Percentiles rank a stretch among this genome's conserved stretches.
Conservation (phyloP, 2,113 vertebrate genomes). For the Paraplagusia blochii region DNA sequence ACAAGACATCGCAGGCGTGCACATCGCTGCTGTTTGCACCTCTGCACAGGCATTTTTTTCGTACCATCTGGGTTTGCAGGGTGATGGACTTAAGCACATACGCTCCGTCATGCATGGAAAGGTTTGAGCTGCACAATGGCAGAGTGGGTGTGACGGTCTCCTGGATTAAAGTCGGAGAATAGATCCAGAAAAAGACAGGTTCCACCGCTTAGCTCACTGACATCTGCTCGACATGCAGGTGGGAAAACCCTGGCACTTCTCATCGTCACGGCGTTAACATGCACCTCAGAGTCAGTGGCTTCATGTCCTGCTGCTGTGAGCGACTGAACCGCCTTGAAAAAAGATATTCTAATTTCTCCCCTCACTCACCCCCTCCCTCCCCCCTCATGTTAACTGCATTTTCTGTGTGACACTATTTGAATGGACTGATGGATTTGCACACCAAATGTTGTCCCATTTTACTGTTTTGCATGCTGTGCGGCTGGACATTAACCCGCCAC, state of each 20-base stretch:
- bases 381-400: constrained; percentile 39
- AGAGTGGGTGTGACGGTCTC: constrained; percentile 58
- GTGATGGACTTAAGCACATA: constrained; percentile 23
- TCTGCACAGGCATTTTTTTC: constrained; percentile 1
- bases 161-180: constrained; percentile 63
- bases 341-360: not conserved
- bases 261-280: not conserved
- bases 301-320: not conserved
- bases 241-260: constrained; percentile 12
- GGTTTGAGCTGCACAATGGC: constrained; percentile 52
- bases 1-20: not conserved
- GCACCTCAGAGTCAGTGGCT: not conserved
- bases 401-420: constrained; percentile 63
- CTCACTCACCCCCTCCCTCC: not conserved
- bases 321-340: constrained; percentile 6
- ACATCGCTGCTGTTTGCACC: not conserved
- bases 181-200: constrained; percentile 61
- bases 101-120: constrained; percentile 54
- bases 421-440: constrained; percentile 75
- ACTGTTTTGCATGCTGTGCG: constrained; percentile 72
- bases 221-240: constrained; percentile 3
- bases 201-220: constrained; percentile 34
- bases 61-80: not conserved
- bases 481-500: constrained; percentile 50
- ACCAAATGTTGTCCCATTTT: constrained; percentile 74